Evolutionary conservation across 2,888 invertebrate species (phyloP).

Genomic region (Auanema sp.): DNA sequence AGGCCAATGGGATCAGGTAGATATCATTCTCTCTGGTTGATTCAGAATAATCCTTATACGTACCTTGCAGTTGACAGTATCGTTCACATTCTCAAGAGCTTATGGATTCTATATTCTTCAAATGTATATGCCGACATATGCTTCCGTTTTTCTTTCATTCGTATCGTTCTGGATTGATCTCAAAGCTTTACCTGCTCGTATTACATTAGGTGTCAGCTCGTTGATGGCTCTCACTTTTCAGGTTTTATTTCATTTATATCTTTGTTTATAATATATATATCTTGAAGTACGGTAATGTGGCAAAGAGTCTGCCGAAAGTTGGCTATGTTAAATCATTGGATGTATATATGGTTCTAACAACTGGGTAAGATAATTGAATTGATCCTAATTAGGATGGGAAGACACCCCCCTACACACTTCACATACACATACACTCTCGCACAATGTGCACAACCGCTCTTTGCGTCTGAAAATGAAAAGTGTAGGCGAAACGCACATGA

Average conservation of each 20-base stretch:
- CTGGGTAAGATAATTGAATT: conserved; percentile 33
- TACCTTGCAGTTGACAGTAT: conserved; percentile 49
- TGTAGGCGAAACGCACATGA: neutral
- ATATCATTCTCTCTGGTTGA: neutral
- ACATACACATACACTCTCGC: too few species aligned
- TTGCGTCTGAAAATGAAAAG: neutral
- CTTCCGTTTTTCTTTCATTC: conserved; percentile 54
- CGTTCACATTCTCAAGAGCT: conserved; percentile 57
- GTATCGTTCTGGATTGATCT: conserved; percentile 61
- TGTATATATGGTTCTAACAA: conserved; percentile 57
- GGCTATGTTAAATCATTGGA: conserved; percentile 61
- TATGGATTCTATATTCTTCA: conserved; percentile 61
- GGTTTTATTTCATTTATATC: conserved; percentile 19
- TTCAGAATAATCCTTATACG: conserved; percentile 6
- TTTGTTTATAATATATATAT: conserved; percentile 3
- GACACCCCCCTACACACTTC: too few species aligned
- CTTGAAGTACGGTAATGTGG: conserved; percentile 60
- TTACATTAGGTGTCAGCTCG: conserved; percentile 55
- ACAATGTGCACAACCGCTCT: too few species aligned
- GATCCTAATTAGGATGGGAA: conserved; percentile 18
- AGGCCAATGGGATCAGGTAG: conserved; percentile 59
- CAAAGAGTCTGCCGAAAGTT: conserved; percentile 56
- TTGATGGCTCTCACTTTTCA: conserved; percentile 58
- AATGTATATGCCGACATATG: conserved; percentile 61
- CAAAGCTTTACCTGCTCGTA: conserved; percentile 57